Percentiles rank a stretch among this genome's conserved stretches.
These are phyloP conservation scores for Andricus curvator DNA, from an alignment of 2,888 invertebrate species.

Conservation along the genomic window DNA sequence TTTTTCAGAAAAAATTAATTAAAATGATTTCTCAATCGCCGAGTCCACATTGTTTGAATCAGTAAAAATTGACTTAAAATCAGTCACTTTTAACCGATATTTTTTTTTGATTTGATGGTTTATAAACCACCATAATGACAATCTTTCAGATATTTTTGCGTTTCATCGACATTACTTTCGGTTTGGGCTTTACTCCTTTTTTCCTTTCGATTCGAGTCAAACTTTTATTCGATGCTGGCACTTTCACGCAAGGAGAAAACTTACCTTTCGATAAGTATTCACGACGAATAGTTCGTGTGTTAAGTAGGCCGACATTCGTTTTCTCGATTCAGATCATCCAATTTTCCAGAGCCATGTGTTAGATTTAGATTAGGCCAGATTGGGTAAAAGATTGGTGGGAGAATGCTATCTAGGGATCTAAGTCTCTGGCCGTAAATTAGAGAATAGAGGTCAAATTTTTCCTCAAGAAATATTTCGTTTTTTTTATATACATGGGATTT, in stretches of 20 bases:
- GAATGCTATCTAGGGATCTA: not conserved
- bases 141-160: slow-evolving; percentile 14
- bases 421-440: not conserved
- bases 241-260: slow-evolving; percentile 70
- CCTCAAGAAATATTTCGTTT: not conserved
- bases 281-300: slow-evolving; percentile 65
- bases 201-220: slow-evolving; percentile 47
- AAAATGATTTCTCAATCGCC: too few relatives aligned
- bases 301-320: slow-evolving; percentile 61
- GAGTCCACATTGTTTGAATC: too few relatives aligned
- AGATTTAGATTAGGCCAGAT: not conserved
- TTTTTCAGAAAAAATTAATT: too few relatives aligned
- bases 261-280: slow-evolving; percentile 69
- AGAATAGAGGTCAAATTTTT: not conserved
- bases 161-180: slow-evolving; percentile 37
- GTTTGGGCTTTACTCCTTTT: slow-evolving; percentile 53
- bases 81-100: too few relatives aligned
- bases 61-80: too few relatives aligned
- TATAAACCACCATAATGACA: not conserved
- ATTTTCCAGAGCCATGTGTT: slow-evolving; percentile 13
- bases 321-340: slow-evolving; percentile 30
- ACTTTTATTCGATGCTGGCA: slow-evolving; percentile 58
- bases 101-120: too few relatives aligned
- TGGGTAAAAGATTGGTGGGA: not conserved
- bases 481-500: too few relatives aligned